Evolutionary conservation across 2,113 vertebrate species (phyloP), one percentile per base, ranked within the genome.

Genomic region (Ceyx melanurus): DNA sequence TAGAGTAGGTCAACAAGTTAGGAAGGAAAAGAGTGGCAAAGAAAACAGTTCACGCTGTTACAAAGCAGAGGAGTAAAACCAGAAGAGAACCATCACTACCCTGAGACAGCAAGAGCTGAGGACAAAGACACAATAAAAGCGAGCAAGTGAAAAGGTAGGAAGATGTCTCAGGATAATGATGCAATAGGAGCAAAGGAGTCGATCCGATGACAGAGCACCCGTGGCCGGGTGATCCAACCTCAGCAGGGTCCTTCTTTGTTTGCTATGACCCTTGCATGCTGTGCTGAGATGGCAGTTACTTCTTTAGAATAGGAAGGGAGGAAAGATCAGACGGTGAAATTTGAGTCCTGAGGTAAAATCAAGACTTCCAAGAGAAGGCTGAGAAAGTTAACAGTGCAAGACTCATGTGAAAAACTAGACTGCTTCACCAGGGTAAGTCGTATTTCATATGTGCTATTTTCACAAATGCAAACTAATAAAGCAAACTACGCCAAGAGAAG

Each of bases 401-500:
- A 83, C 48, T 58, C 51, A 91, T 31, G 45, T 68, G 65, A 80
- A 91, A 95, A 90, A 51, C 51, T 17, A 81, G 60, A 88, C 67
- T 80, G 89, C 35, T 61, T 90, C 86, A 21, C n/a, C 35, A 21
- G 73, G 80, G 86, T 75, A 88, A 78, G 35, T 93, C 95, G 89
- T 88, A 88, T 89, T 92, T 84, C 85, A 71, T 93, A 89, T 57
- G 62, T 67, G 48, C 90, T 90, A 76, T 90, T 96, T 92, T 92
- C 81, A 86, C 81, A 95, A 93, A 91, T 6, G 68, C 89, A 97
- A 96, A 97, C 86, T 95, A 97, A 95, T 95, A 95, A 95, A 95
- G 76, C 84, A 68, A 96, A 93, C 94, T 94, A 82, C 43, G 95
- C 76, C 95, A 96, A 89, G 62, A 90, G 93, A 95, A 97, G 97